Percentiles rank a stretch among this genome's conserved stretches.
These are phyloP conservation scores for Cinara cedri DNA, from an alignment of 2,888 invertebrate genomes.

Conservation along the genomic window DNA sequence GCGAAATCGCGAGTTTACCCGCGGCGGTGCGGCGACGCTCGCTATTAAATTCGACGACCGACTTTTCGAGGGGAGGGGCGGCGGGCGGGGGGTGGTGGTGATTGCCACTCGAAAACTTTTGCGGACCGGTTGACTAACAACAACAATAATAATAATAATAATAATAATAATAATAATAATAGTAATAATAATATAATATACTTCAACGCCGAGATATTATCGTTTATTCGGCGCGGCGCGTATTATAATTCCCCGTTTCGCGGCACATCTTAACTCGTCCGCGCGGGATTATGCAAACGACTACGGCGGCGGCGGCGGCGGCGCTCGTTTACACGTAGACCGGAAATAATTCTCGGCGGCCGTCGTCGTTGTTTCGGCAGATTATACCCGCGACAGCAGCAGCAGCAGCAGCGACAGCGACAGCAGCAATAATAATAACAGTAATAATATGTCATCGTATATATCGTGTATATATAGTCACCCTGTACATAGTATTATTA, in stretches of 20 bases:
- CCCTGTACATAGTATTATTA: background rate
- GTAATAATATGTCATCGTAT: background rate
- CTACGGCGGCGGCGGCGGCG: background rate
- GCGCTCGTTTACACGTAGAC: slow-evolving; percentile 7
- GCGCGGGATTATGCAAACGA: slow-evolving; percentile 26
- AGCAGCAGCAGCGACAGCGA: background rate
- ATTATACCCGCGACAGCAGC: too few species aligned
- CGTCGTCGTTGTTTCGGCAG: background rate
- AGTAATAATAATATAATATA: too few species aligned
- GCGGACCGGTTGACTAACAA: slow-evolving; percentile 46
- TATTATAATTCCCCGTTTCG: background rate
- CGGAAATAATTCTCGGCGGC: background rate
- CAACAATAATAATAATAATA: too few species aligned
- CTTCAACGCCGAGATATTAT: too few species aligned
- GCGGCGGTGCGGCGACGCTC: background rate
- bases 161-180: too few species aligned
- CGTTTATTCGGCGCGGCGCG: too few species aligned
- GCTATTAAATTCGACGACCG: slow-evolving; percentile 11
- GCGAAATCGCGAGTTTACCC: too few species aligned
- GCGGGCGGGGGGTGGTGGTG: slow-evolving; percentile 7
- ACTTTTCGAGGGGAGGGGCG: too few species aligned
- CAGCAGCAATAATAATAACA: too few species aligned
- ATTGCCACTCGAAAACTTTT: slow-evolving; percentile 26
- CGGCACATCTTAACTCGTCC: slow-evolving; percentile 5
- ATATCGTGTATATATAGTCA: background rate